Evolutionary conservation across 2,888 invertebrate species (phyloP).

Genomic region (Parnassius orleans): DNA sequence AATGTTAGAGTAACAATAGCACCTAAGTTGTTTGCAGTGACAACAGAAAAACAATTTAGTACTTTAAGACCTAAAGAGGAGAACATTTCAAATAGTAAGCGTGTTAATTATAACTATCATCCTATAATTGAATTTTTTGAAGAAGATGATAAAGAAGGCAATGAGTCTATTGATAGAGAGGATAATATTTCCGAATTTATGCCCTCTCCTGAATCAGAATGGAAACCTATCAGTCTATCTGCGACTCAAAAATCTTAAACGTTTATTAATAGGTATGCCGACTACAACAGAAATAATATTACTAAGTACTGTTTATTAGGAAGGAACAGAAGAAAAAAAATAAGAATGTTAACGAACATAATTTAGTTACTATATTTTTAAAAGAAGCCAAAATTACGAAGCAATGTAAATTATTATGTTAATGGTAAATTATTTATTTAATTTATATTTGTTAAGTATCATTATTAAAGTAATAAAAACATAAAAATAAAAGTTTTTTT

Average conservation of each 20-base stretch:
- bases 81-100: slow-evolving; percentile 59
- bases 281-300: too few relatives aligned
- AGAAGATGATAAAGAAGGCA: slow-evolving; percentile 55
- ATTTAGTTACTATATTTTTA: slow-evolving; percentile 28
- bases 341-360: too few relatives aligned
- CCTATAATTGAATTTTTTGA: slow-evolving; percentile 91
- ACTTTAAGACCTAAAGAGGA: slow-evolving; percentile 45
- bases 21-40: slow-evolving; percentile 59
- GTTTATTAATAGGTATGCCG: slow-evolving; percentile 10
- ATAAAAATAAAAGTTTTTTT: neutral
- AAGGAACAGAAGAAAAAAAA: too few relatives aligned
- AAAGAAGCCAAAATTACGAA: slow-evolving; percentile 66
- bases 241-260: slow-evolving; percentile 37
- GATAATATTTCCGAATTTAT: slow-evolving; percentile 52
- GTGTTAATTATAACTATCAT: slow-evolving; percentile 90
- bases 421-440: slow-evolving; percentile 33
- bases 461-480: neutral
- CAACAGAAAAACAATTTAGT: slow-evolving; percentile 47
- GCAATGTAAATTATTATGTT: slow-evolving; percentile 51
- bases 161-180: slow-evolving; percentile 66
- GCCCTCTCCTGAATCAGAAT: slow-evolving; percentile 63
- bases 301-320: too few relatives aligned
- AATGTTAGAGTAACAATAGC: slow-evolving; percentile 56
- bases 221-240: slow-evolving; percentile 72
- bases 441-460: slow-evolving; percentile 17